phyloP scores from a whole-genome alignment of 2,888 invertebrate genomes.

The Hypsopygia costalis region DNA sequence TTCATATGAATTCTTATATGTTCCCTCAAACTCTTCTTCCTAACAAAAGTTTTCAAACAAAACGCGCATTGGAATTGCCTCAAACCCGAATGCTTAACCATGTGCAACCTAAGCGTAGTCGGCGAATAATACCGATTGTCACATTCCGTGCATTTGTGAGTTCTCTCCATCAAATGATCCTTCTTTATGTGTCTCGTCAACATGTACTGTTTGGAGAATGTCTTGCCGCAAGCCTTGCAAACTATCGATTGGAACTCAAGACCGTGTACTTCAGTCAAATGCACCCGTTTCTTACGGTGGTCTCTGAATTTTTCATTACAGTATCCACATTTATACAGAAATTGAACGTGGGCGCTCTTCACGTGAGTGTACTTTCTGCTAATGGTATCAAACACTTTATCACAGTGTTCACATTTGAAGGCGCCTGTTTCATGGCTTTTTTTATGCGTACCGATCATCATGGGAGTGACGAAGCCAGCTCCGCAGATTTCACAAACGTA shows the following conservation, averaged over 20 bases:
- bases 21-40: constrained; percentile 32
- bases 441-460: constrained; percentile 16
- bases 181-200: constrained; percentile 45
- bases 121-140: constrained; percentile 44
- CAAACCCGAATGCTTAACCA: constrained; percentile 34
- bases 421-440: constrained; percentile 22
- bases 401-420: constrained; percentile 31
- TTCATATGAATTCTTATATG: constrained; percentile 44
- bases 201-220: constrained; percentile 35
- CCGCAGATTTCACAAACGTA: constrained; percentile 35
- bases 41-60: constrained; percentile 38
- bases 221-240: constrained; percentile 49
- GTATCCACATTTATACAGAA: constrained; percentile 30
- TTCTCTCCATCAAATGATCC: constrained; percentile 49
- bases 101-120: constrained; percentile 34
- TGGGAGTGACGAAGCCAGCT: constrained; percentile 25
- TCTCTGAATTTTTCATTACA: constrained; percentile 23
- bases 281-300: constrained; percentile 29
- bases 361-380: constrained; percentile 30
- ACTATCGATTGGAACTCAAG: constrained; percentile 23
- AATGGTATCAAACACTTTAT: constrained; percentile 27
- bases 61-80: constrained; percentile 36
- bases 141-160: constrained; percentile 44
- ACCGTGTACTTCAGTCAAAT: constrained; percentile 45
- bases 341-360: constrained; percentile 17